Percentiles rank a stretch among this genome's conserved stretches.
Conservation (phyloP, 2,797 vertebrate genomes). For the Natrix natrix region DNA sequence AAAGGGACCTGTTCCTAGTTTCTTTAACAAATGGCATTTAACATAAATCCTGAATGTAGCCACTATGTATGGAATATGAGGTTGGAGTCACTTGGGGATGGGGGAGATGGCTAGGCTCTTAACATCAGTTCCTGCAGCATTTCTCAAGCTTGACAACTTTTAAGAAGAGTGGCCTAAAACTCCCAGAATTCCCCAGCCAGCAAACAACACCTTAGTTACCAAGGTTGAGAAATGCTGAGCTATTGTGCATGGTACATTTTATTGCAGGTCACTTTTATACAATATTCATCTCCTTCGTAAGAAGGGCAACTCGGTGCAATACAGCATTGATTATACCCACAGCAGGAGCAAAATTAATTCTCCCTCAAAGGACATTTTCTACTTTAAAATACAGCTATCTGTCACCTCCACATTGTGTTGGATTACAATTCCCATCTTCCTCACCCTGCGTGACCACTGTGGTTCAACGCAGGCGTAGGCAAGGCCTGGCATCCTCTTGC, state of each 20-base stretch:
- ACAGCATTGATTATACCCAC: neutral
- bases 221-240: neutral
- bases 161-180: neutral
- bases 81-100: neutral
- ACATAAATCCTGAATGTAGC: neutral
- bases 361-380: neutral
- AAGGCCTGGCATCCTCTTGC: neutral
- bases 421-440: neutral
- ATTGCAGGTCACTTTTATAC: neutral
- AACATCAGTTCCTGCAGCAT: neutral
- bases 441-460: neutral
- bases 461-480: neutral
- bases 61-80: neutral
- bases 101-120: neutral
- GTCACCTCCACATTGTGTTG: neutral
- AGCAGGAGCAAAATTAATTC: neutral
- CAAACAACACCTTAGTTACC: neutral
- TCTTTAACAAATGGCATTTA: neutral
- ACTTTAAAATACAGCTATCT: neutral
- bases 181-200: neutral
- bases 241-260: neutral
- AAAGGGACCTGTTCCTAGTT: neutral
- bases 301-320: neutral
- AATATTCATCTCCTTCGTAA: neutral
- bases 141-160: too few relatives aligned